Conservation (phyloP, 2,113 vertebrate species). For the Chloropsis hardwickii region DNA sequence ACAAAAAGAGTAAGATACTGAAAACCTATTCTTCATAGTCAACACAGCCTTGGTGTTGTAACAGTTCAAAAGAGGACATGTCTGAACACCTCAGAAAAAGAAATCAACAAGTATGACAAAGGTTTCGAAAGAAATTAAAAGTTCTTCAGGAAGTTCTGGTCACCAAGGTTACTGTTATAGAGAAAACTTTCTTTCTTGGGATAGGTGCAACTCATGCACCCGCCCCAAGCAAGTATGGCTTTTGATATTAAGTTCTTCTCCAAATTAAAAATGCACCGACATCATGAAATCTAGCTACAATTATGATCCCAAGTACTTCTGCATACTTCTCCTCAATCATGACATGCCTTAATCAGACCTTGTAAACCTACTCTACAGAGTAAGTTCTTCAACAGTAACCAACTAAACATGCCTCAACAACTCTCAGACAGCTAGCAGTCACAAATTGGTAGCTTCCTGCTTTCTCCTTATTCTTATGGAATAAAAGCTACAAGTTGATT, state of each 20-base stretch:
- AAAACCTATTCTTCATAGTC: not conserved
- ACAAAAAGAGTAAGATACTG: not conserved
- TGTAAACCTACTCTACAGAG: not conserved
- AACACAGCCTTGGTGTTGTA: not conserved
- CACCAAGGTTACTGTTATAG: not conserved
- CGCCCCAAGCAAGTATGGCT: not conserved
- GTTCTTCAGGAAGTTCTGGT: not conserved
- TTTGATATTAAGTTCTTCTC: not conserved
- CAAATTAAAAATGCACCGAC: not conserved
- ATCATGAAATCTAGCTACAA: not conserved
- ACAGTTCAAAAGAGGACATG: not conserved
- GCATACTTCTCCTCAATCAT: not conserved
- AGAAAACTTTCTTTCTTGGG: not conserved
- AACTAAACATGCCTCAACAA: not conserved
- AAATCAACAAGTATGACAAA: not conserved
- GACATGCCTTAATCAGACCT: not conserved
- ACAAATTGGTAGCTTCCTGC: not conserved
- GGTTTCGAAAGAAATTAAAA: not conserved
- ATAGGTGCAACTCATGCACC: not conserved
- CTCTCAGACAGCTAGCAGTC: not conserved
- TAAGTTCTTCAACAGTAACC: not conserved
- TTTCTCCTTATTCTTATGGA: not conserved
- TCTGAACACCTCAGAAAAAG: not conserved
- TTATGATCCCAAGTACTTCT: not conserved
- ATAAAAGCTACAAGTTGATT: constrained; percentile 1